Evolutionary conservation across 2,888 invertebrate species (phyloP).

Genomic region (Athalia rosae): DNA sequence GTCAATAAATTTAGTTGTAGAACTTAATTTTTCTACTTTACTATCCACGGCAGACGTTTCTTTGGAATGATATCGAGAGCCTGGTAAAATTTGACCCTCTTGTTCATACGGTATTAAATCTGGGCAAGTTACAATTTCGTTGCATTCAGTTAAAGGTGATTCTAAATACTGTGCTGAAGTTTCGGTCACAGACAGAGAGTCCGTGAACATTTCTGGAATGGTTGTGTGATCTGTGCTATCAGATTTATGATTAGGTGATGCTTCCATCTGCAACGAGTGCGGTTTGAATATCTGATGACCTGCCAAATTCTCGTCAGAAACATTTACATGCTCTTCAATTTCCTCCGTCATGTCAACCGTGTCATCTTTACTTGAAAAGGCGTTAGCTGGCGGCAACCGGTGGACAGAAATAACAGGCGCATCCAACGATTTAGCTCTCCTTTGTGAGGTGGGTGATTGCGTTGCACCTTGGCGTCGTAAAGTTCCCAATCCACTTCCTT

Average conservation of each 20-base stretch:
- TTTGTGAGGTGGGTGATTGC: slow-evolving; percentile 83
- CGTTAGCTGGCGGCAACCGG: slow-evolving; percentile 87
- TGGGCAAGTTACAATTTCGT: slow-evolving; percentile 63
- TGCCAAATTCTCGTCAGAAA: slow-evolving; percentile 78
- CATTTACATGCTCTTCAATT: slow-evolving; percentile 71
- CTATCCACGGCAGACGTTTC: slow-evolving; percentile 42
- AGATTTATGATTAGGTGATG: slow-evolving; percentile 66
- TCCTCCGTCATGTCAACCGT: slow-evolving; percentile 87
- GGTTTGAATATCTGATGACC: slow-evolving; percentile 46
- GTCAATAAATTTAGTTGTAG: slow-evolving; percentile 66
- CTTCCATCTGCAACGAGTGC: slow-evolving; percentile 58
- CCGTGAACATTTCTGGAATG: slow-evolving; percentile 66
- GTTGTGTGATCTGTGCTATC: slow-evolving; percentile 69
- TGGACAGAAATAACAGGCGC: slow-evolving; percentile 88
- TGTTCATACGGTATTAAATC: slow-evolving; percentile 67
- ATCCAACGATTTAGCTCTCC: slow-evolving; percentile 89
- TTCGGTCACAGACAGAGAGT: slow-evolving; percentile 69
- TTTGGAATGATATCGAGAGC: slow-evolving; percentile 13
- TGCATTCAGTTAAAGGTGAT: slow-evolving; percentile 69
- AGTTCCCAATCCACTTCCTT: slow-evolving; percentile 86
- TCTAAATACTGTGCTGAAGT: slow-evolving; percentile 68
- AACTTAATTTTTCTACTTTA: slow-evolving; percentile 57
- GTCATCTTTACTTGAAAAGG: slow-evolving; percentile 92
- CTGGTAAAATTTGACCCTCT: slow-evolving; percentile 54
- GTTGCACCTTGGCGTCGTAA: slow-evolving; percentile 86